Evolutionary conservation across 2,113 vertebrate genomes (phyloP).

Genomic region (Lepus timidus): DNA sequence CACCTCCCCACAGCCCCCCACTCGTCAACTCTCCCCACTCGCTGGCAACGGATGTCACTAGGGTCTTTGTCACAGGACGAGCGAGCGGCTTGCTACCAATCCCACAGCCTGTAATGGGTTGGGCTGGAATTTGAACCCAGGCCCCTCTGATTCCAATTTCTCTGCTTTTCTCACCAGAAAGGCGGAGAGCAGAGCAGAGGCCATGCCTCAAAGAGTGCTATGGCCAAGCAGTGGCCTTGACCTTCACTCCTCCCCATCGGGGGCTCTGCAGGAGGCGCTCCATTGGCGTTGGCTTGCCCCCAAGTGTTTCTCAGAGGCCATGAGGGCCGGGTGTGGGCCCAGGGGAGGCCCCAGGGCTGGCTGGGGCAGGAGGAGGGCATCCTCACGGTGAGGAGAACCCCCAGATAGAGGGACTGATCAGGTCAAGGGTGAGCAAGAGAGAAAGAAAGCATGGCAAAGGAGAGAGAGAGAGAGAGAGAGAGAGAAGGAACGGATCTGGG

Average conservation of each 20-base stretch:
- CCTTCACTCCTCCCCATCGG: background rate
- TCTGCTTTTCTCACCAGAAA: background rate
- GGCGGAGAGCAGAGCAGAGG: background rate
- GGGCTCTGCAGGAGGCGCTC: accelerated
- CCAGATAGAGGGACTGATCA: background rate
- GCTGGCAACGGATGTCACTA: accelerated
- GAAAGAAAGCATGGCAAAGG: background rate
- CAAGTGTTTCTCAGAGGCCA: background rate
- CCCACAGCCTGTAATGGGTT: background rate
- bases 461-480: background rate
- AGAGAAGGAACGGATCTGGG: background rate
- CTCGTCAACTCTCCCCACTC: background rate
- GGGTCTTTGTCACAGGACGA: background rate
- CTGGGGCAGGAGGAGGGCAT: background rate
- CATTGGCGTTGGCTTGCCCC: background rate
- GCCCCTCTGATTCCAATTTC: background rate
- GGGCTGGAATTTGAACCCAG: background rate
- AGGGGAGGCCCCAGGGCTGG: background rate
- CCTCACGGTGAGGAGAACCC: background rate
- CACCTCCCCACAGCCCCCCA: background rate
- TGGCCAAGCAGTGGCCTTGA: background rate
- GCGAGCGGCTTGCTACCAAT: background rate
- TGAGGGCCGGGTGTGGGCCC: background rate
- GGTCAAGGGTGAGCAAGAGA: background rate
- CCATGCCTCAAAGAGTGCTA: no score